Evolutionary conservation across 2,113 vertebrate species (phyloP).

Genomic region (Lichenostomus cassidix): DNA sequence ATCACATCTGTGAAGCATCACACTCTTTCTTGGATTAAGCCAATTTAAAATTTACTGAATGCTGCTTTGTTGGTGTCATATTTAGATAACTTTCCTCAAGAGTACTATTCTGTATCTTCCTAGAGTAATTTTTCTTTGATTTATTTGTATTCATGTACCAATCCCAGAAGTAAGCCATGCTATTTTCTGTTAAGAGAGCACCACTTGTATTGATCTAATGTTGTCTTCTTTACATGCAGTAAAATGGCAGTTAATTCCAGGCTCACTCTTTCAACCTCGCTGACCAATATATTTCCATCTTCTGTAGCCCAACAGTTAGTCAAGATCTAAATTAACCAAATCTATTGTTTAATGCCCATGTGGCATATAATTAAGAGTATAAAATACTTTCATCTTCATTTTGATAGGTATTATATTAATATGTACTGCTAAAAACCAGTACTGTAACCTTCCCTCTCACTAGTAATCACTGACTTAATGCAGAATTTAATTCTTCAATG

Average conservation of each 20-base stretch:
- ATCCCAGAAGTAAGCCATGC: neutral
- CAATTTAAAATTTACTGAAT: conserved; percentile 28
- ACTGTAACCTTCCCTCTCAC: neutral
- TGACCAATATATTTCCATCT: neutral
- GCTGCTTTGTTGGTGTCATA: neutral
- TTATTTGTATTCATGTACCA: neutral
- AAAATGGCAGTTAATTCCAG: neutral
- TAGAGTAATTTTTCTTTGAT: neutral
- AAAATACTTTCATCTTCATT: neutral
- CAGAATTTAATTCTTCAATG: neutral
- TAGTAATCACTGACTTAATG: neutral
- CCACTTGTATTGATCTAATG: neutral
- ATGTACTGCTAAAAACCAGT: neutral
- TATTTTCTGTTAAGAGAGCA: neutral
- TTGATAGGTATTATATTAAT: neutral
- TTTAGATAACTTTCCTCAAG: neutral
- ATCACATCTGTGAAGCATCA: neutral
- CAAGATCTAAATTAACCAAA: neutral
- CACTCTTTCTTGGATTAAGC: conserved; percentile 1
- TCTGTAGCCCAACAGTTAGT: neutral
- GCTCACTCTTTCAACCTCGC: neutral
- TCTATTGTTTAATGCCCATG: neutral
- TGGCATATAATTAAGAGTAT: neutral
- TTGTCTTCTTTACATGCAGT: neutral
- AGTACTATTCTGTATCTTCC: neutral